phyloP scores from a whole-genome alignment of 2,797 vertebrate species.

The Hapalemur alaotrensis region DNA sequence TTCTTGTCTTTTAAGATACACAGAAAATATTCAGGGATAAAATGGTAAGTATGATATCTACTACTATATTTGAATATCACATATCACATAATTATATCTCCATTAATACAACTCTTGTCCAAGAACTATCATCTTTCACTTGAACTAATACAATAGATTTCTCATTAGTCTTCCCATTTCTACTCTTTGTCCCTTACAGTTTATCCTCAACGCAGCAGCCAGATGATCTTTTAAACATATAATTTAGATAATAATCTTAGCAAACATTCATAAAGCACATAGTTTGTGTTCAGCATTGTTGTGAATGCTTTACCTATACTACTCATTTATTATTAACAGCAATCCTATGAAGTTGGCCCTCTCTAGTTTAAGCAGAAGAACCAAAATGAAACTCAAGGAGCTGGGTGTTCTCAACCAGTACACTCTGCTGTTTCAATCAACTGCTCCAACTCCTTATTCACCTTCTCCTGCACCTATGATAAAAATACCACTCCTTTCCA shows the following conservation, averaged over 20 bases:
- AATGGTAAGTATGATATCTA: background rate
- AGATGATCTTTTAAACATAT: background rate
- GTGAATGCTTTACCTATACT: background rate
- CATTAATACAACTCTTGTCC: background rate
- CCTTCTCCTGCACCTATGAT: background rate
- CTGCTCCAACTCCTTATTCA: background rate
- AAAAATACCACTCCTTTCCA: background rate
- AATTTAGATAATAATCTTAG: background rate
- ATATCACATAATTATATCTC: background rate
- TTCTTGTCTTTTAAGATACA: background rate
- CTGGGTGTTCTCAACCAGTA: background rate
- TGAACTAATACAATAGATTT: background rate
- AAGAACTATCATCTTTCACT: background rate
- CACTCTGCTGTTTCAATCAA: background rate
- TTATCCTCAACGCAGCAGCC: background rate
- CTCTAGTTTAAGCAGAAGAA: background rate
- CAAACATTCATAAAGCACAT: background rate
- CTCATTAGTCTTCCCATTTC: background rate
- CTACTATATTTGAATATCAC: background rate
- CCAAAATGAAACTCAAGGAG: background rate
- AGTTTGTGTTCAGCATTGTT: background rate
- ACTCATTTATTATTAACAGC: background rate
- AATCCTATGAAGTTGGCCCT: background rate
- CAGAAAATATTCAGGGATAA: background rate
- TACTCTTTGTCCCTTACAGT: background rate